Conservation (phyloP, 2,888 invertebrate species). For the Lasioglossum zephyrum region DNA sequence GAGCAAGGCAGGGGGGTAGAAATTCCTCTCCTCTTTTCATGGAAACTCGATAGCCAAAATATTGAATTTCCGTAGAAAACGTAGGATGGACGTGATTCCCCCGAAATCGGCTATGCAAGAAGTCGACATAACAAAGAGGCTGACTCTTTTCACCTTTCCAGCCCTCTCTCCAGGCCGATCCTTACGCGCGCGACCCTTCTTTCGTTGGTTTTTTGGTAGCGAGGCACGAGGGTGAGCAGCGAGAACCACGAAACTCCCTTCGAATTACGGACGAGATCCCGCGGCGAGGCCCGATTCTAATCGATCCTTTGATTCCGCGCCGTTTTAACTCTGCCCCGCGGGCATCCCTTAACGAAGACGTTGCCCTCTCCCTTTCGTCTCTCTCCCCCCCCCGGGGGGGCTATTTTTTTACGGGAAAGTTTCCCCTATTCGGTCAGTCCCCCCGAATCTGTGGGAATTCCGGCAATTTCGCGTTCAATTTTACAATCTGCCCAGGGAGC, state of each 20-base stretch:
- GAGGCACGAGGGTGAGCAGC: slow-evolving; percentile 55
- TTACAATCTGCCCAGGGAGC: neutral
- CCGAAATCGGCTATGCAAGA: slow-evolving; percentile 62
- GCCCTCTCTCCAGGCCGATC: slow-evolving; percentile 20
- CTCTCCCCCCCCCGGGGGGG: slow-evolving; percentile 27
- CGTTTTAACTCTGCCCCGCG: slow-evolving; percentile 74
- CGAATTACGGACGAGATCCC: slow-evolving; percentile 73
- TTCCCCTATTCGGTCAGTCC: slow-evolving; percentile 22
- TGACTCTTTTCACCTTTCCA: slow-evolving; percentile 61
- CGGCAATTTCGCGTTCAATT: slow-evolving; percentile 30
- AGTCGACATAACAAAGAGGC: slow-evolving; percentile 63
- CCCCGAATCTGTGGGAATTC: slow-evolving; percentile 56
- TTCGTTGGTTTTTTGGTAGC: slow-evolving; percentile 38
- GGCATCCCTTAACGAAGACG: slow-evolving; percentile 71
- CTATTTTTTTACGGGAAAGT: slow-evolving; percentile 19
- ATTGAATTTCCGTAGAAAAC: slow-evolving; percentile 77
- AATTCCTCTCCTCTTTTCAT: slow-evolving; percentile 36
- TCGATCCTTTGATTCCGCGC: slow-evolving; percentile 78
- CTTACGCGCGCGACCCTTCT: slow-evolving; percentile 44
- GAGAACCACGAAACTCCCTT: slow-evolving; percentile 55
- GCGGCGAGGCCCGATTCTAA: slow-evolving; percentile 75
- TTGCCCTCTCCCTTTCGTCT: slow-evolving; percentile 21
- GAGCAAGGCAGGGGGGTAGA: neutral
- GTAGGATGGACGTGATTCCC: slow-evolving; percentile 64
- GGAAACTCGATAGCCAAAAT: slow-evolving; percentile 81